phyloP scores from a whole-genome alignment of 2,888 invertebrate species.

The Amphiduros pacificus region DNA sequence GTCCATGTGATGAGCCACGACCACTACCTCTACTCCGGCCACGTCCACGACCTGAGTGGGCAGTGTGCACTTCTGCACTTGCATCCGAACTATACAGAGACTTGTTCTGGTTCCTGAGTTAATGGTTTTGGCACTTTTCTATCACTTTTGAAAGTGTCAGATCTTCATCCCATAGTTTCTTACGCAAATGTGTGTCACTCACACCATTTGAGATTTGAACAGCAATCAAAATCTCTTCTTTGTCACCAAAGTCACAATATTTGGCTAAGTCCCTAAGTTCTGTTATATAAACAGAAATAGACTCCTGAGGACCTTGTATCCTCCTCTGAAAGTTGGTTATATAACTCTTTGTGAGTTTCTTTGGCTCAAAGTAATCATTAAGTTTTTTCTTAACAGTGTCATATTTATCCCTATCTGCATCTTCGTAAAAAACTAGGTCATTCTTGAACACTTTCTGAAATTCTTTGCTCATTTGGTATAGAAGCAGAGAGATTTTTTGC shows the following conservation, averaged over 20 bases:
- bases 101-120: no score
- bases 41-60: no score
- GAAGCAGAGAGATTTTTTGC: no score
- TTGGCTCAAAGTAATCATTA: conserved; percentile 17
- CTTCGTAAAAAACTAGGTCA: no score
- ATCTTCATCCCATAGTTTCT: conserved; percentile 1
- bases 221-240: neutral
- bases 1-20: no score
- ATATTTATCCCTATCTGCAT: no score
- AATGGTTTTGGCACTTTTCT: neutral
- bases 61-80: no score
- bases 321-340: conserved; percentile 6
- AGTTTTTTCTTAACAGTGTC: no score
- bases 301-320: neutral
- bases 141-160: neutral
- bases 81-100: no score
- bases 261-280: neutral
- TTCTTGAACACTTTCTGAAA: no score
- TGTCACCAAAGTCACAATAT: conserved; percentile 9
- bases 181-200: neutral
- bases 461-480: no score
- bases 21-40: no score
- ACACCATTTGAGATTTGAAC: conserved; percentile 11
- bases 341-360: conserved; percentile 3
- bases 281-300: neutral